A percentile compares a stretch with the other conserved stretches of the same genome.
These are phyloP conservation scores for Loriculus beryllinus DNA, from an alignment of 2,797 vertebrate genomes.

Conservation along the genomic window DNA sequence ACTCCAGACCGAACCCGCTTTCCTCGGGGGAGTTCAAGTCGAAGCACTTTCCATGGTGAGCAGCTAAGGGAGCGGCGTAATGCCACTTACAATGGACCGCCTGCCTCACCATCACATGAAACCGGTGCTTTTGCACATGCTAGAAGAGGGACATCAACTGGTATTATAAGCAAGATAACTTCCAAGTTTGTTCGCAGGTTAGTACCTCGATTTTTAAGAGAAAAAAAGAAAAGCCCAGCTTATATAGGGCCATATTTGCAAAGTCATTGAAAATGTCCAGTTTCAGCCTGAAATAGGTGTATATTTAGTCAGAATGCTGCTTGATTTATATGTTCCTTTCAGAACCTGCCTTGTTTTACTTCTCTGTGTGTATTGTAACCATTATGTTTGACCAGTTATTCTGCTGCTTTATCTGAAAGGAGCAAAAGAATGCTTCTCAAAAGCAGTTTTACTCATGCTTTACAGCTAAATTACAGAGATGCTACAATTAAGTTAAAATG, in stretches of 20 bases:
- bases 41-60: slow-evolving; percentile 96
- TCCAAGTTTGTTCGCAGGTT: slow-evolving; percentile 98
- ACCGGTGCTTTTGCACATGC: slow-evolving; percentile 88
- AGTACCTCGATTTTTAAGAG: slow-evolving; percentile 51
- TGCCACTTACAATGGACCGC: slow-evolving; percentile 94
- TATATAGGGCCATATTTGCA: background rate
- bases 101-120: slow-evolving; percentile 94
- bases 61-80: slow-evolving; percentile 95
- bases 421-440: background rate
- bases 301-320: background rate
- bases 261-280: background rate
- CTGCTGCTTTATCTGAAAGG: background rate
- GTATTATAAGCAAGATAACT: slow-evolving; percentile 97
- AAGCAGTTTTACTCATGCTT: background rate
- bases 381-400: background rate
- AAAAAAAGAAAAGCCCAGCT: background rate
- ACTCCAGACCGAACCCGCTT: slow-evolving; percentile 96
- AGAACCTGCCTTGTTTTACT: background rate
- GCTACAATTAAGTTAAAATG: background rate
- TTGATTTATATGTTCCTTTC: background rate
- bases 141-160: slow-evolving; percentile 91
- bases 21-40: slow-evolving; percentile 93
- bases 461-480: background rate
- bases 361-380: background rate
- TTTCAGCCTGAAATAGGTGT: background rate